Percentiles rank a stretch among this genome's conserved stretches.
phyloP scores from a whole-genome alignment of 2,113 vertebrate species.

The Anolis carolinensis region DNA sequence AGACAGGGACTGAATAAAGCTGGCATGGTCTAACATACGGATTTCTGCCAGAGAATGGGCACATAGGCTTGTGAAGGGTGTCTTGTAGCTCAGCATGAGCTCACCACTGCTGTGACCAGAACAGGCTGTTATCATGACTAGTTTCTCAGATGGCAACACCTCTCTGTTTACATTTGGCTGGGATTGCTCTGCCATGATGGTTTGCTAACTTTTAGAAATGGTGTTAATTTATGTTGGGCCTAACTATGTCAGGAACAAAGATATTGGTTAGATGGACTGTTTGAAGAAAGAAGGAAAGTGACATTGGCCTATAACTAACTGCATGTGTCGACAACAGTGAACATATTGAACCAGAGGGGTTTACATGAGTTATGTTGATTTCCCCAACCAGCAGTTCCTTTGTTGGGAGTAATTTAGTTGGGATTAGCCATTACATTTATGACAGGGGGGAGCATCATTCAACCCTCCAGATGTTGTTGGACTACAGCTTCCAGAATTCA shows the following conservation, averaged over 20 bases:
- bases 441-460: no score
- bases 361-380: no score
- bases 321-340: no score
- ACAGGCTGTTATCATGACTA: neutral
- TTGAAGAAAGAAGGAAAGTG: neutral
- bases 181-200: neutral
- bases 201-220: neutral
- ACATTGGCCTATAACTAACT: no score
- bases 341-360: no score
- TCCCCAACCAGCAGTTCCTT: no score
- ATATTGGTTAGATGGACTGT: neutral
- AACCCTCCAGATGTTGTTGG: no score
- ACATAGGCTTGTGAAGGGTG: no score
- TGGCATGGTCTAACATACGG: constrained; percentile 1
- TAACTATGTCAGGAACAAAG: neutral
- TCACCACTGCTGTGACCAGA: neutral
- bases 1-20: neutral
- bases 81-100: neutral
- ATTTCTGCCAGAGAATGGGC: constrained; percentile 45
- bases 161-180: neutral
- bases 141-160: neutral
- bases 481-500: no score
- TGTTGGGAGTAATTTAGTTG: no score
- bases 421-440: no score
- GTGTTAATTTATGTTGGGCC: no score